Base-by-base conservation (phyloP, 2,888 invertebrate species). In the Charanyca ferruginea region DNA sequence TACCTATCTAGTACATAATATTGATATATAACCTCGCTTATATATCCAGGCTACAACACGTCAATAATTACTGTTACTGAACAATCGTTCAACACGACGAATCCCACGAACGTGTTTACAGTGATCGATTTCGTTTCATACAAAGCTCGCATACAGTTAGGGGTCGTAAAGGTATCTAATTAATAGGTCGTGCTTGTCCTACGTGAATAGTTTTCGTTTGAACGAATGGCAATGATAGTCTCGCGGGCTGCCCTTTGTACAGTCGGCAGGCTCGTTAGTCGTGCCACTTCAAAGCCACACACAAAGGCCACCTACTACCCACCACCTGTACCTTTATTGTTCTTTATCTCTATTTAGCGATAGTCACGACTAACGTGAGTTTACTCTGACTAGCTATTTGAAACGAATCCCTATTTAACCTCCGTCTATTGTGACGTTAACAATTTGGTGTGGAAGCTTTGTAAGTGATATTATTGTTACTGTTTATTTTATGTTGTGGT, bases 191-290 rank as follows among this genome's bases (percentile, higher is more conserved):
- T 69, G 32, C 53, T 57, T 70, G 73, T 79, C 67, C 78, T 66
- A 66, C 65, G 66, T 78, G 66, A 77, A 80, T 82, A 83, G 83
- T 80, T 80, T 79, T 83, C 79, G 75, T 84, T 84, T 79, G 78
- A 82, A 79, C 76, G 79, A 85, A 85, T 82, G 80, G 78, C 79
- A 80, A 82, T 83, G 73, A 83, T 84, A 81, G 82, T 80, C 83
- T 83, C 80, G 77, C 78, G 77, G 77, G 80, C 80, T 72, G 79
- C 75, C 84, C 87, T 89, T 89, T 90, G 87, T 87, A 78, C 73
- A 77, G 71, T 78, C 67, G 57, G 76, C 69, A 82, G 84, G 82
- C 89, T 89, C 87, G 89, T 91, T 91, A 90, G 84, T 77, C 80
- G 78, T 79, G 78, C 77, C 83, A 85, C 87, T 89, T 88, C 87